These are phyloP conservation scores for Orestias chungarensis DNA, from an alignment of 2,797 vertebrate species.

Conservation along the genomic window DNA sequence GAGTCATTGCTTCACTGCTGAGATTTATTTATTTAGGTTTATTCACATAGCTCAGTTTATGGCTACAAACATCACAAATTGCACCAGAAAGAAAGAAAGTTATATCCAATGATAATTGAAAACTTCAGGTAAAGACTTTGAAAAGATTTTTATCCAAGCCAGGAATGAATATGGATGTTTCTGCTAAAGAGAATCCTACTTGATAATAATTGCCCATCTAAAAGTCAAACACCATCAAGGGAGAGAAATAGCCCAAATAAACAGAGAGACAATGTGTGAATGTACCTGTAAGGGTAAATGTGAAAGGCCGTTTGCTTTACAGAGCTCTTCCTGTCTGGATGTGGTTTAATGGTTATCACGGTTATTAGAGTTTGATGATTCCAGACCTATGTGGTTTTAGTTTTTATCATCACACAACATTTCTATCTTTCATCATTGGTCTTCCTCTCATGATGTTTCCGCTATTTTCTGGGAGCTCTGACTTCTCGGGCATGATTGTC, in stretches of 20 bases:
- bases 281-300: not conserved
- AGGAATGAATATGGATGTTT: not conserved
- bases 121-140: not conserved
- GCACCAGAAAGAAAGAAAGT: not conserved
- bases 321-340: not conserved
- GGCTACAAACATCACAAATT: not conserved
- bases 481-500: not conserved
- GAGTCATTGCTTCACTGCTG: too few relatives aligned
- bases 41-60: not conserved
- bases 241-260: not conserved
- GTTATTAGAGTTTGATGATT: not conserved
- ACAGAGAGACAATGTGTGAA: not conserved
- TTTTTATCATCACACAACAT: not conserved
- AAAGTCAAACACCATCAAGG: not conserved
- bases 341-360: not conserved
- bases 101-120: not conserved
- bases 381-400: not conserved
- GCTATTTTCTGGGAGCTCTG: not conserved
- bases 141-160: not conserved
- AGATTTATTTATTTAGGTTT: not conserved
- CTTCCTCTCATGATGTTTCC: too few relatives aligned
- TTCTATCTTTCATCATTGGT: too few relatives aligned
- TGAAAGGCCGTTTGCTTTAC: not conserved
- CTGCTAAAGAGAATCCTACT: not conserved
- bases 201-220: not conserved